These are phyloP conservation scores for Lepidonotus clava DNA, from an alignment of 2,888 invertebrate genomes.

Conservation along the genomic window DNA sequence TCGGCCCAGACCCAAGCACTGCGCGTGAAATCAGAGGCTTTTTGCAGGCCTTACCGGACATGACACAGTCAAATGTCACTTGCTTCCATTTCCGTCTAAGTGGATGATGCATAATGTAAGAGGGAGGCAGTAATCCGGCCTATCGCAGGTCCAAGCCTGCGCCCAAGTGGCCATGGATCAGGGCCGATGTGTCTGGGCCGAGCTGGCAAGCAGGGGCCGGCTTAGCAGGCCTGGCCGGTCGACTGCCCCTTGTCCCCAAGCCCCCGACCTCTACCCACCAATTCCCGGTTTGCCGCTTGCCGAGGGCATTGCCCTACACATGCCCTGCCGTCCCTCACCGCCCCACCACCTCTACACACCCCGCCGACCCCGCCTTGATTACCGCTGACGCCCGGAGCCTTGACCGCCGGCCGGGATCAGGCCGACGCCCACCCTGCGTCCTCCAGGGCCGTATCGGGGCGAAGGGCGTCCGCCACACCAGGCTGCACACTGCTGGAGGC, in stretches of 20 bases:
- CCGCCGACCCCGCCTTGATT: not conserved
- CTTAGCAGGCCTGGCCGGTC: too few species aligned
- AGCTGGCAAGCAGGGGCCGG: too few species aligned
- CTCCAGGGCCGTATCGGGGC: not conserved
- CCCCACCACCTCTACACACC: not conserved
- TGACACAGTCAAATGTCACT: constrained; percentile 2
- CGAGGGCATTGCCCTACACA: not conserved
- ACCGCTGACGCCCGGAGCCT: not conserved
- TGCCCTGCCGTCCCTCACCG: not conserved
- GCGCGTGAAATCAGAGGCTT: not conserved
- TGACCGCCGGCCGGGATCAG: too few species aligned
- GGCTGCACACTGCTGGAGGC: too few species aligned
- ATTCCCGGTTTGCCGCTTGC: not conserved
- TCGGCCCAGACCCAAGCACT: not conserved
- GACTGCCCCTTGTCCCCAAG: too few species aligned
- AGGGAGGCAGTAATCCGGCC: constrained; percentile 19
- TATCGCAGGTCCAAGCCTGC: not conserved
- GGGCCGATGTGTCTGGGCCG: too few species aligned
- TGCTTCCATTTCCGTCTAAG: constrained; percentile 51
- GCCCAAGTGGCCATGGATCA: constrained; percentile 9
- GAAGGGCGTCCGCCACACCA: too few species aligned
- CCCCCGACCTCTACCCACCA: constrained; percentile 3
- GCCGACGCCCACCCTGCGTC: not conserved
- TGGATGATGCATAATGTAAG: constrained; percentile 52
- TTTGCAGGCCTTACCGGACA: not conserved